Evolutionary conservation across 2,797 vertebrate species (phyloP), one percentile per base, ranked within the genome.

Genomic region (Malacoctenus gilli): DNA sequence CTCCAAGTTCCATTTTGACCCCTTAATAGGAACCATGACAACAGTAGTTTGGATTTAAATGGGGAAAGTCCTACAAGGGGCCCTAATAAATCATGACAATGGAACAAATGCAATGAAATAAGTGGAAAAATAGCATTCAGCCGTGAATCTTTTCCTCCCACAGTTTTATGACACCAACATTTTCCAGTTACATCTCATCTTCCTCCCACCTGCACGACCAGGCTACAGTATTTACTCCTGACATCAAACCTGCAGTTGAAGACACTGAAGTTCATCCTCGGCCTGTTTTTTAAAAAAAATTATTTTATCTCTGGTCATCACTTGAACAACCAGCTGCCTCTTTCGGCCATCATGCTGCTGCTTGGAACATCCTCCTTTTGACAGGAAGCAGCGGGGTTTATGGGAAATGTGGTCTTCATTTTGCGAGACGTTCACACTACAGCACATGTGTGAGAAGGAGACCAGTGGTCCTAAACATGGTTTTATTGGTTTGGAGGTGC

Each of bases 381-480:
- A 70, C 64, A 68, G 64, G 67, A 78, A 62, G 47, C 49, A 52
- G 47, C 15, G 21, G 34, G 62, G 32, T 71, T 75, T 67, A 71
- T 69, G 62, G 65, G 56, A 75, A 80, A 80, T 57, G 58, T 60
- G 64, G 68, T 71, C 37, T 38, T 38, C 11, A 72, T 77, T 60
- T 70, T 59, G 12, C 55, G 40, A 48, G 30, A 68, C 59, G 65
- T 60, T 56, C 47, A 30, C 22, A 25, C 19, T 41, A 9, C 4
- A 59, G 14, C 47, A 55, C 55, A 70, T 68, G 51, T 71, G 62
- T 56, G 37, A 67, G 20, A 60, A 36, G 36, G 34, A 31, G 21
- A 21, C 22, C 35, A 25, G 14, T 8, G 61, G 32, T 49, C 39
- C 21, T 5, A 1, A 32, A n/a, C n/a, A 32, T 23, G 34, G 4